These are phyloP conservation scores for Drosophila guanche DNA, from an alignment of 1,140 invertebrate species.

Conservation along the genomic window DNA sequence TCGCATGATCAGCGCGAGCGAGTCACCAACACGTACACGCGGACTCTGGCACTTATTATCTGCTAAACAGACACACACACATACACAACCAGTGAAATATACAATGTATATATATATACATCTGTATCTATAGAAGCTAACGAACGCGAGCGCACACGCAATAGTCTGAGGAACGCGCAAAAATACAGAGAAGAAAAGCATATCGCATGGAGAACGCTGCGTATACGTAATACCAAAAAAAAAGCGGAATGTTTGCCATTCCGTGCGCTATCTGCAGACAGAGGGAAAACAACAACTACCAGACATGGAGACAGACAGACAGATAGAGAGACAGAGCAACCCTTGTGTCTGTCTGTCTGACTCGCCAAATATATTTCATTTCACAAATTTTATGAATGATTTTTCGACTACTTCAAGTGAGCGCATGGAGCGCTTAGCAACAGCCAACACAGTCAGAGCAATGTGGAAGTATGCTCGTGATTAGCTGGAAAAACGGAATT, in stretches of 20 bases:
- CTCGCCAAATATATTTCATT: neutral
- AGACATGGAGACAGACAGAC: conserved; percentile 16
- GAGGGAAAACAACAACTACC: conserved; percentile 21
- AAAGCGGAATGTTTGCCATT: conserved; percentile 37
- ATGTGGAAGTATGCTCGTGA: neutral
- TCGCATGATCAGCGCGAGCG: conserved; percentile 40
- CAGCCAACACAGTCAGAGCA: conserved; percentile 7
- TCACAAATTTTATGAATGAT: conserved; percentile 48
- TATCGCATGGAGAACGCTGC: conserved; percentile 18
- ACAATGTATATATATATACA: conserved; percentile 13
- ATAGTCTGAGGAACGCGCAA: neutral
- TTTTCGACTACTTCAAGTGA: conserved; percentile 11
- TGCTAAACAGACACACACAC: conserved; percentile 38
- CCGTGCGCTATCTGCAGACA: conserved; percentile 50
- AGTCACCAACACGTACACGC: conserved; percentile 24
- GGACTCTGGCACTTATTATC: conserved; percentile 29
- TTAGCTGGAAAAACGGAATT: conserved; percentile 29
- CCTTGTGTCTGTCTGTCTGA: conserved; percentile 17
- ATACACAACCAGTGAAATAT: conserved; percentile 2
- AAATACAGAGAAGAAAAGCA: conserved; percentile 6
- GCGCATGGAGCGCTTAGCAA: neutral
- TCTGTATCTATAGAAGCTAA: conserved; percentile 2
- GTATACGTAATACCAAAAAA: conserved; percentile 46
- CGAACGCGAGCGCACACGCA: conserved; percentile 24
- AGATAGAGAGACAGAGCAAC: conserved; percentile 1